These are phyloP conservation scores for Serripes groenlandicus DNA, from an alignment of 2,888 invertebrate genomes.

Conservation along the genomic window DNA sequence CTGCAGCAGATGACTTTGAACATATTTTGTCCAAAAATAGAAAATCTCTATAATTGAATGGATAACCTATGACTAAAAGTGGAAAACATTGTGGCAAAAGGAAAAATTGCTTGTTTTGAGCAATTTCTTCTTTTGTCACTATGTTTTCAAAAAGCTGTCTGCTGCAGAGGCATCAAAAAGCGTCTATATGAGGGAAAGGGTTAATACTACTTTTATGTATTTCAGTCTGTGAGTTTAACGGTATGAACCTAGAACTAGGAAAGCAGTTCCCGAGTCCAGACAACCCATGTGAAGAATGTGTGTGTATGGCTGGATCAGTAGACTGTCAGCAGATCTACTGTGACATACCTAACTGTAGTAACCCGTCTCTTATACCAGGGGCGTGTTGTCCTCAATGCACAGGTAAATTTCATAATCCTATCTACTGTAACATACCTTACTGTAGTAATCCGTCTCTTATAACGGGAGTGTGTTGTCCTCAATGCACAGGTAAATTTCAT, in stretches of 20 bases:
- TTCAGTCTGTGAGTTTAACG: constrained; percentile 63
- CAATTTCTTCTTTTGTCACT: too few relatives aligned
- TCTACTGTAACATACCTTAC: constrained; percentile 27
- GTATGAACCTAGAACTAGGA: constrained; percentile 73
- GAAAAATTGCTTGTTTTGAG: too few relatives aligned
- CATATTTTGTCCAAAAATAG: too few relatives aligned
- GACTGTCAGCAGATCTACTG: constrained; percentile 73
- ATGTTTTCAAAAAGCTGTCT: too few relatives aligned
- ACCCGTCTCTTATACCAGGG: constrained; percentile 73
- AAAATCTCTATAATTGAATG: too few relatives aligned
- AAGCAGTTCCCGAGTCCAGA: constrained; percentile 71
- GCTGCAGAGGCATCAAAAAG: too few relatives aligned
- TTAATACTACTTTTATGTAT: too few relatives aligned
- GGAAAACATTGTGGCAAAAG: too few relatives aligned
- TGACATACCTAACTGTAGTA: constrained; percentile 73
- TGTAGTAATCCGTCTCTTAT: constrained; percentile 74
- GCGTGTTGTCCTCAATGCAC: constrained; percentile 81
- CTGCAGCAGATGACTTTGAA: too few relatives aligned
- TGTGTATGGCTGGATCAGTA: constrained; percentile 78
- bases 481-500: too few relatives aligned
- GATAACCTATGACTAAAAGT: too few relatives aligned
- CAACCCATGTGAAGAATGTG: constrained; percentile 76
- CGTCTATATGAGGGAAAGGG: too few relatives aligned
- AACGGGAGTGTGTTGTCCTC: constrained; percentile 79
- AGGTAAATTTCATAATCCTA: constrained; percentile 47